Conservation (phyloP, 2,888 invertebrate species). For the Mesochorus sp. region DNA sequence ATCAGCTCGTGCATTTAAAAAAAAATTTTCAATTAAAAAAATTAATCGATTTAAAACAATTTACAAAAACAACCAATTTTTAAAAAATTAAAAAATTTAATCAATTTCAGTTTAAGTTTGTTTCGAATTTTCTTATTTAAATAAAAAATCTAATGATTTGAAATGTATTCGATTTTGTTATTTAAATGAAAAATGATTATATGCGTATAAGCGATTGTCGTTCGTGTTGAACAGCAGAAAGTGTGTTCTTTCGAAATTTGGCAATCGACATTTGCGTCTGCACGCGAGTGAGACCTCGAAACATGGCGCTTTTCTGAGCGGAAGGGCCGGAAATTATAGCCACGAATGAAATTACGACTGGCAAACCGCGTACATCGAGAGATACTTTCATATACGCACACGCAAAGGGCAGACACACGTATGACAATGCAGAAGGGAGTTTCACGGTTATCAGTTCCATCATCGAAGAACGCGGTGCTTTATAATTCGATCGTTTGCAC, state of each 20-base stretch:
- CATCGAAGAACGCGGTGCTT: slow-evolving; percentile 59
- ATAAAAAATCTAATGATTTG: not conserved
- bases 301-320: slow-evolving; percentile 49
- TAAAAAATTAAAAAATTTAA: no score
- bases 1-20: not conserved
- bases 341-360: slow-evolving; percentile 59
- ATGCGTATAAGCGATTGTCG: not conserved
- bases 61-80: no score
- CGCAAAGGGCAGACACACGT: not conserved
- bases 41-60: no score
- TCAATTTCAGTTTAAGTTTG: no score
- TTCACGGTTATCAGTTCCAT: slow-evolving; percentile 52
- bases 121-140: no score
- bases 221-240: not conserved
- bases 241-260: slow-evolving; percentile 13
- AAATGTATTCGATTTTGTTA: not conserved
- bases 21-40: no score
- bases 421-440: slow-evolving; percentile 33
- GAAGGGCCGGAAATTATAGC: slow-evolving; percentile 62
- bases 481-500: slow-evolving; percentile 58
- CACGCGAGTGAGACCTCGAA: slow-evolving; percentile 28
- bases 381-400: slow-evolving; percentile 2
- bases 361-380: slow-evolving; percentile 21
- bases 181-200: not conserved
- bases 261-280: not conserved